These are phyloP conservation scores for Talpa occidentalis DNA, from an alignment of 2,113 vertebrate genomes.

Conservation along the genomic window DNA sequence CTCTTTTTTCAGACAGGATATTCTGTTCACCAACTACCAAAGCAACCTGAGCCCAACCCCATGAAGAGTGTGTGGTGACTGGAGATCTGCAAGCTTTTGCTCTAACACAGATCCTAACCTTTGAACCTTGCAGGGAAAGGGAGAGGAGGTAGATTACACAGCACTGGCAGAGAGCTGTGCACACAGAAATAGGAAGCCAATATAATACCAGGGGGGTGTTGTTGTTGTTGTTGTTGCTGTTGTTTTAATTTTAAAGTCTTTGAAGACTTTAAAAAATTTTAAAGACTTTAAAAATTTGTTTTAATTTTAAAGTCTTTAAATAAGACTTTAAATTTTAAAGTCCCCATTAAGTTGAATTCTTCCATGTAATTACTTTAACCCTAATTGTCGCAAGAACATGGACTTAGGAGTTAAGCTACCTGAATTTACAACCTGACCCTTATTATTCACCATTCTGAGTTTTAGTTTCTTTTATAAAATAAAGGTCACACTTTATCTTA, in stretches of 20 bases:
- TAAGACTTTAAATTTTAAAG: neutral
- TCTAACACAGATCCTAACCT: neutral
- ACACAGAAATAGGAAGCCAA: neutral
- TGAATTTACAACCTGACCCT: neutral
- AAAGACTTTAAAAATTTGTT: too few species aligned
- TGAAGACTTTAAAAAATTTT: too few species aligned
- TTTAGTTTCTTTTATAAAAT: neutral
- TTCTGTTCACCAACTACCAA: neutral
- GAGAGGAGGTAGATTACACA: neutral
- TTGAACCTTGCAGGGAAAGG: neutral
- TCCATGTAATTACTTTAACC: neutral
- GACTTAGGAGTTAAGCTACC: neutral
- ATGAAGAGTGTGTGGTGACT: neutral
- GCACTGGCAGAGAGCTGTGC: neutral
- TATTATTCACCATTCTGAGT: neutral
- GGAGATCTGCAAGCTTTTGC: neutral
- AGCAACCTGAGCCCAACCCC: neutral
- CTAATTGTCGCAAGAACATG: neutral
- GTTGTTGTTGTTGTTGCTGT: too few species aligned
- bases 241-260: too few species aligned
- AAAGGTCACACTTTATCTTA: neutral
- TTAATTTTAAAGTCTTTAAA: too few species aligned
- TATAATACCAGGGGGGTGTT: neutral
- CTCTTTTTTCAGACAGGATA: neutral
- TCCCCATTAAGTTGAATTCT: neutral